phyloP scores from a whole-genome alignment of 2,113 vertebrate genomes.

The Psephotus haematonotus region DNA sequence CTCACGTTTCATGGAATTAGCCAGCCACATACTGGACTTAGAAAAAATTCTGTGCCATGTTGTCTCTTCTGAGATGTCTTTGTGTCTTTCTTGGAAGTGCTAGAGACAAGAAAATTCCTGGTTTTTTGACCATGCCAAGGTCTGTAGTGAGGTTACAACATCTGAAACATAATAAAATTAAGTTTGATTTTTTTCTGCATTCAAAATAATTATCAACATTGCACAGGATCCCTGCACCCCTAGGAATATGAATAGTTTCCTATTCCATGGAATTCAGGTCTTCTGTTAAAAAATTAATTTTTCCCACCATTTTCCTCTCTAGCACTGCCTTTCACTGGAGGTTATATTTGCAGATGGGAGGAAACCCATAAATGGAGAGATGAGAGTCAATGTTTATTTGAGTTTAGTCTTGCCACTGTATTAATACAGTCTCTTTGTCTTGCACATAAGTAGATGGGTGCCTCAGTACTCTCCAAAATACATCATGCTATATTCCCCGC shows the following conservation, averaged over 20 bases:
- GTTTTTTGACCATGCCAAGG: neutral
- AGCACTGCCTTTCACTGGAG: neutral
- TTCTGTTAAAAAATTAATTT: neutral
- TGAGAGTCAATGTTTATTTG: neutral
- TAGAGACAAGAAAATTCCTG: neutral
- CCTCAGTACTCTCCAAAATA: neutral
- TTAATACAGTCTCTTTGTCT: neutral
- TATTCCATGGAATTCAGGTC: neutral
- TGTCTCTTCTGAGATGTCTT: neutral
- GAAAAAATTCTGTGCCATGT: neutral
- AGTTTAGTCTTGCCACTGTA: neutral
- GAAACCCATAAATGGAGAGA: neutral
- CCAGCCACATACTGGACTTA: neutral
- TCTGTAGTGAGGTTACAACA: neutral
- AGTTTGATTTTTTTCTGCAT: neutral
- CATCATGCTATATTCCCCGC: neutral
- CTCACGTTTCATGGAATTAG: neutral
- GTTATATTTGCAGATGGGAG: neutral
- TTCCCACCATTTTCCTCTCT: neutral
- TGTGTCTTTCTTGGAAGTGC: neutral
- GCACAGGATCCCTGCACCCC: neutral
- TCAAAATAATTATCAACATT: neutral
- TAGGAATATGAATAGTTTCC: neutral
- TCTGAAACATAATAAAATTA: neutral
- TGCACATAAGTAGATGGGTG: neutral